A percentile compares a stretch with the other conserved stretches of the same genome.
These are phyloP conservation scores for Melanerpes aurifrons DNA, from an alignment of 2,113 vertebrate species.

Conservation along the genomic window DNA sequence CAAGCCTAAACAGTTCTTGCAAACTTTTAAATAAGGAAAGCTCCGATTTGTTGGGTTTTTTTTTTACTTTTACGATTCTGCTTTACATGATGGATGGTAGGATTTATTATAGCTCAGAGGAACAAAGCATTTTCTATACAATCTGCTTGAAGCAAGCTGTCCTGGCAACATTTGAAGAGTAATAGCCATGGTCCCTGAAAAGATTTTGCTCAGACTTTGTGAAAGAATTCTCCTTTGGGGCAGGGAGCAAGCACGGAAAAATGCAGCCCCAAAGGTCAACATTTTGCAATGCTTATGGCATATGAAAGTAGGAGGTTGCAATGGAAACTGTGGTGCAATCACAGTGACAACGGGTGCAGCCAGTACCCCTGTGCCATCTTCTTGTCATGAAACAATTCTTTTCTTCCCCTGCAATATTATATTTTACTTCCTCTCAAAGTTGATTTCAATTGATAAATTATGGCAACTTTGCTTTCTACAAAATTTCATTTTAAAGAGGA, in stretches of 20 bases:
- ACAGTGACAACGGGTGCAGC: neutral
- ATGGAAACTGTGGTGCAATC: conserved; percentile 54
- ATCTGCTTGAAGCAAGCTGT: neutral
- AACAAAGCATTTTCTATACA: conserved; percentile 21
- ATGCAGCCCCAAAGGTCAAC: conserved; percentile 61
- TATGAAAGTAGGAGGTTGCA: conserved; percentile 17
- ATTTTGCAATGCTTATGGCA: conserved; percentile 49
- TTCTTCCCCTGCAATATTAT: neutral
- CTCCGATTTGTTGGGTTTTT: neutral
- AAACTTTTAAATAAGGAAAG: neutral
- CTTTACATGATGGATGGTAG: conserved; percentile 30
- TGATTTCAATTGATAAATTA: neutral
- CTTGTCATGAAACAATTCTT: neutral
- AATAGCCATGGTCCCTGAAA: conserved; percentile 40
- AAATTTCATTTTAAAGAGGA: neutral
- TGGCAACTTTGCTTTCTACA: neutral
- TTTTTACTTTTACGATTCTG: conserved; percentile 40
- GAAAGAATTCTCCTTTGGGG: conserved; percentile 64
- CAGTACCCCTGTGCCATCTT: neutral
- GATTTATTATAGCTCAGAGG: conserved; percentile 49
- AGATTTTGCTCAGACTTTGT: conserved; percentile 50
- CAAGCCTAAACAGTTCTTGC: conserved; percentile 21
- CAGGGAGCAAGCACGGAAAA: conserved; percentile 47
- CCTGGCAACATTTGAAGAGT: conserved; percentile 3
- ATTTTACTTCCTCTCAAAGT: neutral